Base-by-base conservation (phyloP, 2,113 vertebrate genomes). In the Natator depressus region DNA sequence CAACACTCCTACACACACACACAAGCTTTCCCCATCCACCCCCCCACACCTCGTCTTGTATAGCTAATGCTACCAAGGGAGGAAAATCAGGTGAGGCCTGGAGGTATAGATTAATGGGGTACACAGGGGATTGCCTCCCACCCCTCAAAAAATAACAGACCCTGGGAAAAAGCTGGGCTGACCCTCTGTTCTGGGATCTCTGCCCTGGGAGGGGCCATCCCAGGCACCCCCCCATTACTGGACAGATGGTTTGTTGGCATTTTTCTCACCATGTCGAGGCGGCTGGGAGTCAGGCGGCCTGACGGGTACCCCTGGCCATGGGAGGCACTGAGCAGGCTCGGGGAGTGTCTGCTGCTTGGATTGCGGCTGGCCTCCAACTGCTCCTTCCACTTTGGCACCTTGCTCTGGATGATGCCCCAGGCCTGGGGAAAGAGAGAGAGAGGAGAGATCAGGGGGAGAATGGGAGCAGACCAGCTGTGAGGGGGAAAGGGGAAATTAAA, bases 331-430 rank as follows among this genome's bases (percentile, higher is more conserved):
- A 98, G 96, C 83, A 98, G 94, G 3, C 91, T 95, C 1, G 97
- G 98, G 0, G 97, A 81, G 83, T 98, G 98, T 92, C 97, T 97
- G 69, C 96, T 97, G 0, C 97, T 90, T 55, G 98, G 95, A 93
- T 93, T 95, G 89, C 97, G 98, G 87, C 96, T 98, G 96, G 98
- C 98, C 78, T 99, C 98, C 54, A 98, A 91, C 91, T 98, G 98
- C 91, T 98, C 98, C 88, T 98, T 98, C 98, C 98, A 99, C 84
- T 91, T 80, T 0, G 98, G 93, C 5, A 92, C 93, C 84, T 98
- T 98, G 92, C 82, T 97, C 93, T 98, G 98, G 46, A 98, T 97
- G 94, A 97, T 35, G 20, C 97, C 85, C 65, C 97, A 97, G 82
- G 98, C 98, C 98, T 99, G 96, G 59, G 7, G 51, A 24, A 9